These are phyloP conservation scores for Stomorhina lunata DNA, from an alignment of 2,888 invertebrate species.

Conservation along the genomic window DNA sequence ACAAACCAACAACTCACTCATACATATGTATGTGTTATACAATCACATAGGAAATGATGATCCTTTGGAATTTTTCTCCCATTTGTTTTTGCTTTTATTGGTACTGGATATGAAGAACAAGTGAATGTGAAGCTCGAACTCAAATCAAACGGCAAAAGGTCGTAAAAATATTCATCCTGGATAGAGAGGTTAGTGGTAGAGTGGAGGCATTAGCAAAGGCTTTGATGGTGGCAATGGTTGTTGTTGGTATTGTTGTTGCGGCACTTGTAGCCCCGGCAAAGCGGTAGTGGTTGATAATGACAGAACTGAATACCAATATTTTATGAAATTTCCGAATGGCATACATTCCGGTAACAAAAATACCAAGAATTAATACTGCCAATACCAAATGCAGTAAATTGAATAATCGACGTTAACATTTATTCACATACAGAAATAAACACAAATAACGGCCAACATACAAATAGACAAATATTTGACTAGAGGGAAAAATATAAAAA, in stretches of 20 bases:
- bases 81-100: not conserved
- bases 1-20: not conserved
- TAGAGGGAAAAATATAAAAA: too few species aligned
- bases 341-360: conserved; percentile 64
- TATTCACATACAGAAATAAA: not conserved
- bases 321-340: conserved; percentile 65
- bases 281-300: conserved; percentile 51
- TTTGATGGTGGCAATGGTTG: not conserved
- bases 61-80: conserved; percentile 41
- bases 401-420: conserved; percentile 62
- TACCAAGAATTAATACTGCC: conserved; percentile 65
- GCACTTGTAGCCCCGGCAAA: conserved; percentile 12
- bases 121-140: conserved; percentile 25
- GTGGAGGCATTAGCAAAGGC: not conserved
- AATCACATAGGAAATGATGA: conserved; percentile 19
- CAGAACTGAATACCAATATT: conserved; percentile 59
- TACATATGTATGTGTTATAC: too few species aligned
- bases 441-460: conserved; percentile 1
- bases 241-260: not conserved
- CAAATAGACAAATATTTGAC: not conserved
- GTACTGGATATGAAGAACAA: not conserved
- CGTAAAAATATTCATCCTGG: conserved; percentile 16
- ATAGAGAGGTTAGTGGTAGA: not conserved
- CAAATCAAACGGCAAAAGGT: conserved; percentile 23
- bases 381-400: conserved; percentile 65